Conservation (phyloP, 2,888 invertebrate species). For the Sphaerophoria rueppellii region DNA sequence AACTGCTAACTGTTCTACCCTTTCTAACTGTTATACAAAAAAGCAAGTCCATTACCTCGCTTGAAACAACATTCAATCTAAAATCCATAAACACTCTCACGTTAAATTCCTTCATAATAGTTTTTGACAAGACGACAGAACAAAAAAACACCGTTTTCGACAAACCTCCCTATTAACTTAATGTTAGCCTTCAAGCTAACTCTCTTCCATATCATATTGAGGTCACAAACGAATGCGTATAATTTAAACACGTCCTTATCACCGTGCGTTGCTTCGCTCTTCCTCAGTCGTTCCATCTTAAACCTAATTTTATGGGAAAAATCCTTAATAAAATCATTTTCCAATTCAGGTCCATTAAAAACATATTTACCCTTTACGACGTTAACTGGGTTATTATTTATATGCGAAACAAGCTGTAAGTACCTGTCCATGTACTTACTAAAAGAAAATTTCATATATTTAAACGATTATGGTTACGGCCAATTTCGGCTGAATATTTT, state of each 20-base stretch:
- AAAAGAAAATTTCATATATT: slow-evolving; percentile 60
- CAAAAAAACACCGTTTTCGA: background rate
- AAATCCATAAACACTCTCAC: slow-evolving; percentile 24
- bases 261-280: too few species aligned
- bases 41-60: background rate
- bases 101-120: background rate
- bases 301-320: background rate
- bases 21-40: background rate
- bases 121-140: background rate
- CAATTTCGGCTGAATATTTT: slow-evolving; percentile 5
- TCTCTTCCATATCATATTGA: background rate
- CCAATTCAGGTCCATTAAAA: slow-evolving; percentile 65
- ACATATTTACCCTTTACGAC: slow-evolving; percentile 55
- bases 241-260: slow-evolving; percentile 23
- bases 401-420: slow-evolving; percentile 1
- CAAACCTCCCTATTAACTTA: slow-evolving; percentile 21
- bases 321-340: slow-evolving; percentile 63
- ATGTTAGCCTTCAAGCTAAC: slow-evolving; percentile 8
- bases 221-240: slow-evolving; percentile 3
- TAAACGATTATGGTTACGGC: slow-evolving; percentile 36
- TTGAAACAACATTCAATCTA: slow-evolving; percentile 5
- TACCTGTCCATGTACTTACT: background rate
- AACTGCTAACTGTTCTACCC: background rate
- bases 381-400: slow-evolving; percentile 21
- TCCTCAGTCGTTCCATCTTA: too few species aligned